Base-by-base conservation (phyloP, 2,888 invertebrate genomes). In the Palloptera scutellata region DNA sequence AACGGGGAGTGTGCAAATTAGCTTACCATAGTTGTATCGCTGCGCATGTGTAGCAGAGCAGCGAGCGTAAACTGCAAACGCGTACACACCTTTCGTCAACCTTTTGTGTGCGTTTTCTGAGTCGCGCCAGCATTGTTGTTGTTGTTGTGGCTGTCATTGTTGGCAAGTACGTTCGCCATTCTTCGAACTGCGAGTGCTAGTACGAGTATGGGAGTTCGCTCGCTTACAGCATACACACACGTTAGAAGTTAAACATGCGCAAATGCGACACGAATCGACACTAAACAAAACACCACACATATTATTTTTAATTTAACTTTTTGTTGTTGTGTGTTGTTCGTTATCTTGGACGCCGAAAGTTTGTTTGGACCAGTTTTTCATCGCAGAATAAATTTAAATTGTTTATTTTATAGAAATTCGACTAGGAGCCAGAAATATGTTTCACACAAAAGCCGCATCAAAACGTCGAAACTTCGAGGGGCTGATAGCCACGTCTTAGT, bases 41-140 rank as follows among this genome's bases (percentile, higher is more conserved):
- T 64, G 62, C 60, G 51, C 58, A 66, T 59, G 66, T 61, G 43
- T 11, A 55, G 55, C 30, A 30, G 15, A 1, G 30, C 19, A 42
- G 15, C 12, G 42, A 42, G 13, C 43, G 58, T 19, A 41, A 10
- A 20, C 52, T 17, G 54, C 55, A 45, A 30, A 61, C 63, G 62
- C 61, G 71, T 75, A 77, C 76, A 78, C 77, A 77, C 78, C 77
- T 77, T 78, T 77, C 76, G 75, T 76, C 77, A 78, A 75, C 73
- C 75, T 68, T 74, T 76, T 75, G 13, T 64, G 42, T 15, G 57
- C 15, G 30, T 13, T 30, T 40, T 17, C 42, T 51, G 48, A 30
- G 30, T 40, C 55, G 19, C 54, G n/a, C 52, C 58, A 41, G 48
- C 42, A 51, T 51, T 58, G 41, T 59, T 65, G 58, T 59, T 41